Evolutionary conservation across 1,140 invertebrate genomes (phyloP), one percentile per base, ranked within the genome.

Genomic region (Vanessa tameamea): DNA sequence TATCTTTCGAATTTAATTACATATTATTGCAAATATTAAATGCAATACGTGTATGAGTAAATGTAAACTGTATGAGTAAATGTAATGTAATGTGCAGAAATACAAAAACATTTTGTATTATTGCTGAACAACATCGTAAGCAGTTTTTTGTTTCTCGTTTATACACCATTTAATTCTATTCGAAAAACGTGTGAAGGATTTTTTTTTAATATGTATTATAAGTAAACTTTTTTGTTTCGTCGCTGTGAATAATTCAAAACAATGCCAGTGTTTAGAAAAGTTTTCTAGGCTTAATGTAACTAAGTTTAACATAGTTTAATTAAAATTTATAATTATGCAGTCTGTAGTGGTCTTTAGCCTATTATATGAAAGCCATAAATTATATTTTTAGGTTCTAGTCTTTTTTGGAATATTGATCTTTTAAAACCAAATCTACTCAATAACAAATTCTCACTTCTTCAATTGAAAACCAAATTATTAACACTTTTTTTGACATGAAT

Each of bases 361-460:
- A 72, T 65, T 55, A 47, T 50, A 26, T 64, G 15, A 72, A 72
- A 31, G 48, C 64, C 64, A 59, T 59, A 50, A 31, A 67, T 61
- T 48, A 55, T 50, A 48, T 57, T 65, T 37, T n/a, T 64, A 61
- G 51, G n/a, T 15, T 72, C 64, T 72, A 72, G 64, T 61, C 64
- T 72, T 72, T 50, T 31, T 53, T 55, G 51, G 14, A 47, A 37
- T 11, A 8, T 47, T 59, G 64, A 66, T 67, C 23, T 66, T 66
- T 72, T 61, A 43, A 37, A 66, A 72, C 64, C 71, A 72, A 66
- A 72, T 59, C 50, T 66, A 20, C 43, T 57, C 20, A 72, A 59
- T 66, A 37, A 55, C 31, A 61, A 61, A 37, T 14, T 31, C 5
- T 31, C 6, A 31, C 3, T 23, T 59, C 13, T 59, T 43, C 37